Base-by-base conservation (phyloP, 1,140 invertebrate species). In the Ylistrum balloti region DNA sequence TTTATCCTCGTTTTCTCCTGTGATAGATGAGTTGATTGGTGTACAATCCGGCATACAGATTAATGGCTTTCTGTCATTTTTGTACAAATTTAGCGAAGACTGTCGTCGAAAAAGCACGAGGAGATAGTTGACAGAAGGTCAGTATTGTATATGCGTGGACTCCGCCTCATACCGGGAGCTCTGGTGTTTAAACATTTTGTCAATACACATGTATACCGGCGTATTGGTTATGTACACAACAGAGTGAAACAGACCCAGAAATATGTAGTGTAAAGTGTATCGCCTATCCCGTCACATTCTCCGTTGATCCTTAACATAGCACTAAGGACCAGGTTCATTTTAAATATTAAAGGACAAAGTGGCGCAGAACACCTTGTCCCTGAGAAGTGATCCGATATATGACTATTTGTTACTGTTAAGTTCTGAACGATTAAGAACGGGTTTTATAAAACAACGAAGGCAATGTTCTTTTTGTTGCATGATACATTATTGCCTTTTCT, bases 251-350 rank as follows among this genome's bases (percentile, higher is more conserved):
- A 45, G 41, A 17, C 41, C 56, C 56, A 74, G 22, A 74, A 74
- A 74, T n/a, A 22, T 74, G 56, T 74, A 74, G 22, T 3, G 22
- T 28, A 13, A 45, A 45, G 7, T 74, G 56, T 74, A 74, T 74
- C 56, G 17, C n/a, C 56, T n/a, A 74, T 1, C 28, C n/a, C 2
- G 56, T 74, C 56, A 74, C n/a, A 74, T 1, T 74, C 56, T 28
- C n/a, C 56, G n/a, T 17, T 74, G 56, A 74, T 74, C 56, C 56
- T 74, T 74, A 74, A 74, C 56, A 74, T 74, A 74, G 56, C 56
- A 74, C 22, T 28, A 28, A 1, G 56, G 56, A n/a, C 56, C 56
- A 5, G n/a, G 56, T 74, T 74, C 56, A 74, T n/a, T 28, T 74
- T 74, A 74, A 74, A 74, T n/a, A 28, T 74, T 74, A 28, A 74